Conservation (phyloP, 2,113 vertebrate species). For the Gila orcuttii region DNA sequence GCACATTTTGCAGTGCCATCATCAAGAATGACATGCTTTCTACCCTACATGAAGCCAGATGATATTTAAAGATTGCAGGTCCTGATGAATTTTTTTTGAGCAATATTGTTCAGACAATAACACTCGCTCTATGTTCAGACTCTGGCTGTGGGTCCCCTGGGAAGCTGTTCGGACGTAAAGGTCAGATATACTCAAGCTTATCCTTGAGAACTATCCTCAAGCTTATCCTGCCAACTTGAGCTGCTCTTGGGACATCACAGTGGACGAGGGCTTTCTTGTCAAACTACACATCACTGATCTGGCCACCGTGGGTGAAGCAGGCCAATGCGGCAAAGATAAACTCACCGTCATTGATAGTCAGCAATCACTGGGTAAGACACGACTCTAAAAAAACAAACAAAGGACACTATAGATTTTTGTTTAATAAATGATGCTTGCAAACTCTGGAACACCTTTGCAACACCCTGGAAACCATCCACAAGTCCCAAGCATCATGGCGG, state of each 20-base stretch:
- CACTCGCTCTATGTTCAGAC: constrained; percentile 32
- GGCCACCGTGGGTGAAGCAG: constrained; percentile 70
- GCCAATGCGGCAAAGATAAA: constrained; percentile 70
- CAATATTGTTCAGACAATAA: background rate
- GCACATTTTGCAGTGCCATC: background rate
- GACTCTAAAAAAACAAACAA: background rate
- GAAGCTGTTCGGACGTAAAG: constrained; percentile 68
- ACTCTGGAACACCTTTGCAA: background rate
- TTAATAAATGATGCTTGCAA: background rate
- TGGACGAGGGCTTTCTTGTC: constrained; percentile 69
- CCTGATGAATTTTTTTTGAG: background rate
- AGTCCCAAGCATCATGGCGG: background rate
- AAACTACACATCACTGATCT: constrained; percentile 73
- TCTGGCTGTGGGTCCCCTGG: constrained; percentile 64
- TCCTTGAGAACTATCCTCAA: constrained; percentile 72
- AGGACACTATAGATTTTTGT: background rate
- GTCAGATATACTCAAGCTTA: constrained; percentile 69
- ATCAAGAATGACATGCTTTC: background rate
- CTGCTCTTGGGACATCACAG: constrained; percentile 73
- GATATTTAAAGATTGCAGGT: constrained; percentile 21
- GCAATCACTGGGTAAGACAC: constrained; percentile 67
- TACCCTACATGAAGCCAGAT: constrained; percentile 1
- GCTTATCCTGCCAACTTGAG: constrained; percentile 71
- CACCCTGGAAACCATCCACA: background rate
- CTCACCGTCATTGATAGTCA: constrained; percentile 69